A percentile compares a stretch with the other conserved stretches of the same genome.
Evolutionary conservation across 2,888 invertebrate genomes (phyloP).

Genomic region (Ametastegia equiseti): DNA sequence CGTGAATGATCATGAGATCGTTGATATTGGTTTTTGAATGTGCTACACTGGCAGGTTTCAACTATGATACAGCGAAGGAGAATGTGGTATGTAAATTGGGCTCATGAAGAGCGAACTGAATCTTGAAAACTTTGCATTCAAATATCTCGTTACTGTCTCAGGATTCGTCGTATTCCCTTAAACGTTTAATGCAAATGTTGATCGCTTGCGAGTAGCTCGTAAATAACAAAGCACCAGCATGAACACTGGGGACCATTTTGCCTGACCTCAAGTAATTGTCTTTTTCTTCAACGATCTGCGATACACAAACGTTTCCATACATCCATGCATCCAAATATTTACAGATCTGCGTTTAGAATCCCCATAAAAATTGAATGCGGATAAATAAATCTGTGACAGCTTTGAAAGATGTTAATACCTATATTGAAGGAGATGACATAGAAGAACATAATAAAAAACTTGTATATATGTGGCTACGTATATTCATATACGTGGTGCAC

Average conservation of each 20-base stretch:
- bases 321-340: too few relatives aligned
- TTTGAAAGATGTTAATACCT: not conserved
- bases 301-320: not conserved
- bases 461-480: not conserved
- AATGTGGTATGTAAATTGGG: constrained; percentile 26
- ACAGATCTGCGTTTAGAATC: not conserved
- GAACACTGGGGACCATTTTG: not conserved
- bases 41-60: not conserved
- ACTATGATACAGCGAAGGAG: not conserved
- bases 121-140: constrained; percentile 30
- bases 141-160: constrained; percentile 11
- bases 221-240: not conserved
- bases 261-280: constrained; percentile 9
- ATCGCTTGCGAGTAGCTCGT: constrained; percentile 18
- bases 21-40: not conserved
- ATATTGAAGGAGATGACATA: too few relatives aligned
- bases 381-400: not conserved
- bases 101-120: not conserved
- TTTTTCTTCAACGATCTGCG: not conserved
- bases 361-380: not conserved
- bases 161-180: constrained; percentile 34
- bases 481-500: not conserved
- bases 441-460: not conserved
- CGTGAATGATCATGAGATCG: not conserved
- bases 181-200: constrained; percentile 36